Conservation (phyloP, 2,888 invertebrate genomes). For the Trachelus tabidus region DNA sequence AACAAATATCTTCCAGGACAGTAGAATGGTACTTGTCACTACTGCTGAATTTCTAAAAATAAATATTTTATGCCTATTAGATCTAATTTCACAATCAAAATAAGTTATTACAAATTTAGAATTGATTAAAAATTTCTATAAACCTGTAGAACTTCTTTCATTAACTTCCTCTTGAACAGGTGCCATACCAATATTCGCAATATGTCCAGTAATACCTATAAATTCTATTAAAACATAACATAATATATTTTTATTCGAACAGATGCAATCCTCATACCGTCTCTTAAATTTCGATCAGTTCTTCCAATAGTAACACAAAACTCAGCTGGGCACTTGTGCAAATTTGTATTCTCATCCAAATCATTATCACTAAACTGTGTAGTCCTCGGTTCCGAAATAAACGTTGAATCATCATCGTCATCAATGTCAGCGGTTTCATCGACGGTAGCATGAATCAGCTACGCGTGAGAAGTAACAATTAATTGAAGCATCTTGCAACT, state of each 20-base stretch:
- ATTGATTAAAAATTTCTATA: too few species aligned
- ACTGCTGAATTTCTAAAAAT: not conserved
- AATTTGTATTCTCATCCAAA: conserved; percentile 7
- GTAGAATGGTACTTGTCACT: not conserved
- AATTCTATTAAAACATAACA: not conserved
- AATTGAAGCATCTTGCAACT: not conserved
- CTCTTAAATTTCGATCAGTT: not conserved
- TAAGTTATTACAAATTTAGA: not conserved
- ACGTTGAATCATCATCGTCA: conserved; percentile 2
- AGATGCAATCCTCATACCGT: not conserved
- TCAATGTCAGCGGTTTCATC: not conserved
- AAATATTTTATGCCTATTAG: not conserved
- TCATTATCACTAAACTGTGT: conserved; percentile 15
- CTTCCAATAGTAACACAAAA: conserved; percentile 17
- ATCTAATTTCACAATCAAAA: not conserved
- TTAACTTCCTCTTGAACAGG: not conserved
- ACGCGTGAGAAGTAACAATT: not conserved
- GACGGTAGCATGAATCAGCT: not conserved
- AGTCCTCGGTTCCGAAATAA: conserved; percentile 9
- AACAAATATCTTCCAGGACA: not conserved
- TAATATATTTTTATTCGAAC: not conserved
- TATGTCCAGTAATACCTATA: not conserved
- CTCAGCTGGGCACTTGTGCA: conserved; percentile 15
- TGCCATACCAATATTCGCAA: not conserved
- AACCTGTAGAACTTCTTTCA: not conserved